phyloP scores from a whole-genome alignment of 2,888 invertebrate genomes.

The Neoitamus cyanurus region DNA sequence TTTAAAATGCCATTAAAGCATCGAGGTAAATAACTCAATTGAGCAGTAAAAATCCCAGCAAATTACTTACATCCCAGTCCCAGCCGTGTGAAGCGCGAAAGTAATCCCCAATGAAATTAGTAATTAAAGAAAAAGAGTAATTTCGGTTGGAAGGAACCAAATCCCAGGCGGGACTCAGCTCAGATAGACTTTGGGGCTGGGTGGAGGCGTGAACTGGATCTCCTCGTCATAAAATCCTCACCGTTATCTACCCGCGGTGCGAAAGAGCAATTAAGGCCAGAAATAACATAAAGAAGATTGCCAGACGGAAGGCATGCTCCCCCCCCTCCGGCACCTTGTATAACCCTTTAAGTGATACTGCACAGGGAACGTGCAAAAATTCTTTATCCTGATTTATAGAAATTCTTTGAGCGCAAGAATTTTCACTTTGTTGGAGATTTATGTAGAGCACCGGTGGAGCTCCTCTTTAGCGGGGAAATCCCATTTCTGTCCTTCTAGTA shows the following conservation, averaged over 20 bases:
- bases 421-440: slow-evolving; percentile 45
- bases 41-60: slow-evolving; percentile 40
- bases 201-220: slow-evolving; percentile 22
- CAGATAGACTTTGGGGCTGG: background rate
- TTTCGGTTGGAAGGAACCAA: slow-evolving; percentile 18
- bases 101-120: slow-evolving; percentile 44
- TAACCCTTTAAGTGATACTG: slow-evolving; percentile 11
- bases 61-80: slow-evolving; percentile 26
- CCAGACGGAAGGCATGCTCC: slow-evolving; percentile 34
- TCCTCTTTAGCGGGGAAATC: background rate
- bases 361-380: slow-evolving; percentile 32
- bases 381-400: slow-evolving; percentile 48
- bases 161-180: background rate
- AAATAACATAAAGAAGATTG: slow-evolving; percentile 32
- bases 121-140: slow-evolving; percentile 42
- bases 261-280: slow-evolving; percentile 44
- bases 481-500: background rate
- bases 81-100: slow-evolving; percentile 27
- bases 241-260: slow-evolving; percentile 15
- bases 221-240: slow-evolving; percentile 43
- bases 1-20: slow-evolving; percentile 25
- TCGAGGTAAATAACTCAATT: slow-evolving; percentile 43
- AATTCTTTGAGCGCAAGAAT: slow-evolving; percentile 46
- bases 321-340: background rate
- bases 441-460: slow-evolving; percentile 23